These are phyloP conservation scores for Oxytorus armatus DNA, from an alignment of 2,888 invertebrate genomes.

Conservation along the genomic window DNA sequence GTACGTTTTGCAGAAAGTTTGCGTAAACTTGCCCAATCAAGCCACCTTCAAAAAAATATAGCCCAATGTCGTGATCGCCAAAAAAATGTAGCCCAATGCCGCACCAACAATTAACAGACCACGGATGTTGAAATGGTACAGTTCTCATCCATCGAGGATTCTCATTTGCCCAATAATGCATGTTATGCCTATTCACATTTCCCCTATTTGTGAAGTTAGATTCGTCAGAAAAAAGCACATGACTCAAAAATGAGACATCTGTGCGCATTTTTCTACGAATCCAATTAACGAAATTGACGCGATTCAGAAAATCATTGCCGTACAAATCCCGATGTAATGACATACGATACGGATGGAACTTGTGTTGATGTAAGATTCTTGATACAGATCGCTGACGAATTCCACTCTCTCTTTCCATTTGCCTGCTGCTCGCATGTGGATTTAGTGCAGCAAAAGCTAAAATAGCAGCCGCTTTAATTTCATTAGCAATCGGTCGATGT, in stretches of 20 bases:
- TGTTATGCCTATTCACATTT: conserved; percentile 21
- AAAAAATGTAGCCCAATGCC: too few relatives aligned
- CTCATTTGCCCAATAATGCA: conserved; percentile 7
- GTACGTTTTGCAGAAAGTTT: conserved; percentile 6
- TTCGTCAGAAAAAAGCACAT: conserved; percentile 47
- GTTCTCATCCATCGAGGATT: conserved; percentile 16
- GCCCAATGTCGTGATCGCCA: conserved; percentile 50
- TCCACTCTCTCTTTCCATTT: too few relatives aligned
- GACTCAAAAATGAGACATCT: conserved; percentile 40
- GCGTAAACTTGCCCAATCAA: conserved; percentile 7
- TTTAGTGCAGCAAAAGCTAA: too few relatives aligned
- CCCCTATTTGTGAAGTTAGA: conserved; percentile 50
- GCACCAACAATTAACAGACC: conserved; percentile 53
- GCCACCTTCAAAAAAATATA: conserved; percentile 35
- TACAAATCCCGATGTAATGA: too few relatives aligned
- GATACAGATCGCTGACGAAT: too few relatives aligned
- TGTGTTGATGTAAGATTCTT: too few relatives aligned
- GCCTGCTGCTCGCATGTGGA: too few relatives aligned
- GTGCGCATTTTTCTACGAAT: background rate
- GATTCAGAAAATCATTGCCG: too few relatives aligned
- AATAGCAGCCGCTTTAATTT: too few relatives aligned
- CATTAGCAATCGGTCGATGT: too few relatives aligned
- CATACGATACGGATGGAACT: too few relatives aligned
- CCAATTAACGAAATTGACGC: too few relatives aligned
- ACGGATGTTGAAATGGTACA: conserved; percentile 49